Percentiles rank a stretch among this genome's conserved stretches.
phyloP scores from a whole-genome alignment of 2,113 vertebrate genomes.

The Indicator indicator region DNA sequence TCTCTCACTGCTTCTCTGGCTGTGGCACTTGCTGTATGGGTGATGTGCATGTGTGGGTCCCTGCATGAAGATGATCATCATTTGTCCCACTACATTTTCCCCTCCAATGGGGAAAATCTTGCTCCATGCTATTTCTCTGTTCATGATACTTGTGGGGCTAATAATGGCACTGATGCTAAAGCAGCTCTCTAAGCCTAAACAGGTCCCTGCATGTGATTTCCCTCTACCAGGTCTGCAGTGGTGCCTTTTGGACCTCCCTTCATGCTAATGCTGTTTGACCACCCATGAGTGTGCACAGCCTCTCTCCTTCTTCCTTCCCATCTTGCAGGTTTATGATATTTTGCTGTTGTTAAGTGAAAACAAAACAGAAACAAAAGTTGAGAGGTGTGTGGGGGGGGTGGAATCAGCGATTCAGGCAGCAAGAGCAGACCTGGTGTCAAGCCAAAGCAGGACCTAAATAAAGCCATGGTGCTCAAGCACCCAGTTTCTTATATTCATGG shows the following conservation, averaged over 20 bases:
- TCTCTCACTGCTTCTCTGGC: neutral
- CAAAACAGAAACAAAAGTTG: neutral
- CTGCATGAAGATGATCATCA: neutral
- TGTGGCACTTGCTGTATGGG: neutral
- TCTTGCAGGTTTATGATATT: neutral
- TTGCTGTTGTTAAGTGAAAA: neutral
- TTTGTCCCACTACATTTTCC: neutral
- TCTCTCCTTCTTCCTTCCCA: neutral
- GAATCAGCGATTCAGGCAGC: neutral
- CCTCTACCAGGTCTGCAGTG: neutral
- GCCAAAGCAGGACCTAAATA: neutral
- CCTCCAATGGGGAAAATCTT: neutral
- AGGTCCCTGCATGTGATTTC: neutral
- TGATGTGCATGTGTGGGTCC: neutral
- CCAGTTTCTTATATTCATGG: neutral
- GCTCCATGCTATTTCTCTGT: neutral
- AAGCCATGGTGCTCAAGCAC: neutral
- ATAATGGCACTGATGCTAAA: neutral
- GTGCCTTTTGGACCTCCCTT: neutral
- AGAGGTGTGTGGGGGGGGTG: fast-evolving
- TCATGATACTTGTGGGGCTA: neutral
- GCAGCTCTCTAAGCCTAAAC: neutral
- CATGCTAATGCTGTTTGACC: neutral
- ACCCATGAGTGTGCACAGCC: neutral
- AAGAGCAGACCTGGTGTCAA: neutral